These are phyloP conservation scores for Melanostoma mellinum DNA, from an alignment of 2,888 invertebrate genomes.

Conservation along the genomic window DNA sequence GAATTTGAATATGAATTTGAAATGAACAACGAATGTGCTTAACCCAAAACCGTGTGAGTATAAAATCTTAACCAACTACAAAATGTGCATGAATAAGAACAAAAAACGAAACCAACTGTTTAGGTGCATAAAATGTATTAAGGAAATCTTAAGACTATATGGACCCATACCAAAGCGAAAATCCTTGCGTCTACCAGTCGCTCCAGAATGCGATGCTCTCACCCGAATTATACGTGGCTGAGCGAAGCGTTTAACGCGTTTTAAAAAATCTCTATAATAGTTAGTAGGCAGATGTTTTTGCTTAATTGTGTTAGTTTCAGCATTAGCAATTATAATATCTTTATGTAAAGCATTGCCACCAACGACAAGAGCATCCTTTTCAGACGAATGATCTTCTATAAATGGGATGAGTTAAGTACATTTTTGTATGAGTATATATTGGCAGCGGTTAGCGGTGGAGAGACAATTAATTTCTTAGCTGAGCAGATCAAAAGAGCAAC, in stretches of 20 bases:
- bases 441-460: constrained; percentile 40
- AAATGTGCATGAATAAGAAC: background rate
- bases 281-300: constrained; percentile 67
- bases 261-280: constrained; percentile 75
- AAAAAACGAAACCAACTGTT: background rate
- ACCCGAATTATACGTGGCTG: constrained; percentile 84
- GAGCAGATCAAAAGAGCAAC: constrained; percentile 80
- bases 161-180: constrained; percentile 85
- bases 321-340: constrained; percentile 60
- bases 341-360: constrained; percentile 64
- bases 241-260: constrained; percentile 83
- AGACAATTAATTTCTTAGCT: constrained; percentile 13
- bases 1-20: no score
- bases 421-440: background rate
- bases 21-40: no score
- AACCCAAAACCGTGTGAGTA: no score
- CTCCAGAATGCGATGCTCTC: constrained; percentile 81
- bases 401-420: constrained; percentile 59
- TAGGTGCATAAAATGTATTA: background rate
- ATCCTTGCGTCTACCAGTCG: constrained; percentile 80
- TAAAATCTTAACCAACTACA: no score
- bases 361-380: constrained; percentile 69
- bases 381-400: constrained; percentile 58
- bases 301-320: constrained; percentile 70
- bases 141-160: constrained; percentile 33